Percentiles rank a stretch among this genome's conserved stretches.
Evolutionary conservation across 2,888 invertebrate species (phyloP).

Genomic region (Drosophila fungiperda): DNA sequence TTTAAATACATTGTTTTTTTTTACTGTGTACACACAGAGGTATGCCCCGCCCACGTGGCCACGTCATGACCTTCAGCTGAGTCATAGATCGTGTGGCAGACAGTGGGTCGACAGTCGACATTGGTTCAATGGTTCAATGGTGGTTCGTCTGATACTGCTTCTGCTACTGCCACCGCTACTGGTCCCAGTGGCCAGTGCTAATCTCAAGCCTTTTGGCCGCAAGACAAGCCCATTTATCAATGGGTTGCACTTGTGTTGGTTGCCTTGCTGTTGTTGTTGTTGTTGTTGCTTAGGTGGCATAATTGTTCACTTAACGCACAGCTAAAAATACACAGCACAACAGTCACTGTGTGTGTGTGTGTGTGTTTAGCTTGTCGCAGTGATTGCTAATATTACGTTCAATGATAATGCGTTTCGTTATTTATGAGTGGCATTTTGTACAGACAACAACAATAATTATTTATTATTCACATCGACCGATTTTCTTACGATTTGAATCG

Average conservation of each 20-base stretch:
- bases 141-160: slow-evolving; percentile 1
- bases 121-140: slow-evolving; percentile 1
- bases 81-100: slow-evolving; percentile 48
- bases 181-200: slow-evolving; percentile 45
- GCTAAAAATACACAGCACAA: slow-evolving; percentile 68
- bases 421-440: slow-evolving; percentile 68
- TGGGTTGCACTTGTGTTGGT: slow-evolving; percentile 59
- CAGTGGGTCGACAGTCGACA: slow-evolving; percentile 56
- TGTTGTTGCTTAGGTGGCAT: slow-evolving; percentile 58
- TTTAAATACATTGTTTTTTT: neutral
- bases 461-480: slow-evolving; percentile 53
- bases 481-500: slow-evolving; percentile 12
- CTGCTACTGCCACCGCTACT: slow-evolving; percentile 25
- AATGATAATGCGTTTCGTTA: slow-evolving; percentile 76
- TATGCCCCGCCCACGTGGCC: slow-evolving; percentile 26
- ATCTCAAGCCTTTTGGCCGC: slow-evolving; percentile 66
- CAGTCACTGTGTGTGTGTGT: slow-evolving; percentile 39
- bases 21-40: slow-evolving; percentile 1
- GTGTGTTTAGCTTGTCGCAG: slow-evolving; percentile 54
- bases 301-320: slow-evolving; percentile 78
- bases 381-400: slow-evolving; percentile 72
- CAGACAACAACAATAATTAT: slow-evolving; percentile 64
- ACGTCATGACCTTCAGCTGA: slow-evolving; percentile 52
- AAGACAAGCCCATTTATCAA: slow-evolving; percentile 73
- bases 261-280: slow-evolving; percentile 22